A percentile compares a stretch with the other conserved stretches of the same genome.
Conservation (phyloP, 2,113 vertebrate genomes). For the Anoura caudifer region DNA sequence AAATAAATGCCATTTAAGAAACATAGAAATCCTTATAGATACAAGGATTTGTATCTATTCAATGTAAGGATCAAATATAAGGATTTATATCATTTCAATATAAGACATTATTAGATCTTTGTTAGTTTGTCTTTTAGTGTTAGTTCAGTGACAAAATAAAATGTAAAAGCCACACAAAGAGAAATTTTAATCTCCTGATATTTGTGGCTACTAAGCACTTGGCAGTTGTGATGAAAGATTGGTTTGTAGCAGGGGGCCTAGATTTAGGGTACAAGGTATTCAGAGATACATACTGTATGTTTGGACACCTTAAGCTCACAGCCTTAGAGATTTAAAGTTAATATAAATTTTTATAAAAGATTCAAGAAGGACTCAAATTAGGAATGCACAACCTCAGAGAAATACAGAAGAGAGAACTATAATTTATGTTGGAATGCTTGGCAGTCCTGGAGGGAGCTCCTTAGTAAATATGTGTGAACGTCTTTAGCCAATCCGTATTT, state of each 20-base stretch:
- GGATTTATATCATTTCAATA: neutral
- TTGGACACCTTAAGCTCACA: neutral
- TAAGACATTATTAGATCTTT: neutral
- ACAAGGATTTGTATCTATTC: neutral
- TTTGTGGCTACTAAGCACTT: neutral
- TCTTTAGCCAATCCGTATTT: neutral
- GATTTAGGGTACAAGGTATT: neutral
- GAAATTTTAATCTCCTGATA: neutral
- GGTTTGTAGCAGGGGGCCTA: neutral
- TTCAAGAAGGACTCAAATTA: neutral
- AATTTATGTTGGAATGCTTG: neutral
- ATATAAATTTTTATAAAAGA: neutral
- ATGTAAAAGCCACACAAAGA: neutral
- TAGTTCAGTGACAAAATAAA: neutral
- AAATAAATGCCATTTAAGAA: neutral
- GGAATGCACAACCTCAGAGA: neutral
- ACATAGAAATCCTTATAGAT: neutral
- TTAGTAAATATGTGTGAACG: neutral
- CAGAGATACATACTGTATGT: neutral
- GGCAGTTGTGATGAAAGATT: neutral
- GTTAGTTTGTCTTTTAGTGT: neutral
- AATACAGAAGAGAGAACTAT: neutral
- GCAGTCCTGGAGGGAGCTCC: neutral
- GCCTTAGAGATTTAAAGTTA: neutral
- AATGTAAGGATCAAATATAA: neutral